These are phyloP conservation scores for Nysson spinosus DNA, from an alignment of 2,888 invertebrate species.

Conservation along the genomic window DNA sequence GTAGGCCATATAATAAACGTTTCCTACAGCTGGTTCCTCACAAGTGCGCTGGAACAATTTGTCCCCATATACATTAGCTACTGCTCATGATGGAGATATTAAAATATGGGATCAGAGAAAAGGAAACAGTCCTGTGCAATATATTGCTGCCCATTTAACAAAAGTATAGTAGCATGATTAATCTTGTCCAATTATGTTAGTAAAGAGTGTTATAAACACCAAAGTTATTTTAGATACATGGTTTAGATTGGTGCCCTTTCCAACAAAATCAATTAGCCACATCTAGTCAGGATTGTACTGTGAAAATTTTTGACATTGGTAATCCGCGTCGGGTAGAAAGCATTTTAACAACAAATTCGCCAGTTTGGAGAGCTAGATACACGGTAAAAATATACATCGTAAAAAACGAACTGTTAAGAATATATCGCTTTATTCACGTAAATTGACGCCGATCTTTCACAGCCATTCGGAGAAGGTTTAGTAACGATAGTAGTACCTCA, in stretches of 20 bases:
- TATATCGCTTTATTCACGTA: slow-evolving; percentile 6
- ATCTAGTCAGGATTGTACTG: slow-evolving; percentile 96
- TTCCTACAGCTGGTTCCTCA: slow-evolving; percentile 87
- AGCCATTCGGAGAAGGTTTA: slow-evolving; percentile 95
- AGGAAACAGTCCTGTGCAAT: slow-evolving; percentile 90
- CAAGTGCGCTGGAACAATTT: slow-evolving; percentile 97
- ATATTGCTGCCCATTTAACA: slow-evolving; percentile 93
- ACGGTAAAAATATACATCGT: slow-evolving; percentile 79
- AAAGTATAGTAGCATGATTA: slow-evolving; percentile 72
- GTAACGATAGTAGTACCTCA: slow-evolving; percentile 96
- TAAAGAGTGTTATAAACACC: slow-evolving; percentile 16
- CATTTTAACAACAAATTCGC: slow-evolving; percentile 89
- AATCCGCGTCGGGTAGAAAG: slow-evolving; percentile 91
- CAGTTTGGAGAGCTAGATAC: slow-evolving; percentile 95
- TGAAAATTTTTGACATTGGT: slow-evolving; percentile 95
- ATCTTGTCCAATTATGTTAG: not conserved
- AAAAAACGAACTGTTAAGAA: not conserved
- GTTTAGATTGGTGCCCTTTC: slow-evolving; percentile 95
- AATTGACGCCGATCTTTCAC: slow-evolving; percentile 45
- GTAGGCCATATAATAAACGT: not conserved
- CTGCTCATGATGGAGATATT: slow-evolving; percentile 97
- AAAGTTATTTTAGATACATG: slow-evolving; percentile 85
- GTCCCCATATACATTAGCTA: slow-evolving; percentile 90
- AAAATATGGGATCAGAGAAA: slow-evolving; percentile 97
- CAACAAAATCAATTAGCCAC: slow-evolving; percentile 92